phyloP scores from a whole-genome alignment of 2,113 vertebrate species.

The Syrrhaptes paradoxus region DNA sequence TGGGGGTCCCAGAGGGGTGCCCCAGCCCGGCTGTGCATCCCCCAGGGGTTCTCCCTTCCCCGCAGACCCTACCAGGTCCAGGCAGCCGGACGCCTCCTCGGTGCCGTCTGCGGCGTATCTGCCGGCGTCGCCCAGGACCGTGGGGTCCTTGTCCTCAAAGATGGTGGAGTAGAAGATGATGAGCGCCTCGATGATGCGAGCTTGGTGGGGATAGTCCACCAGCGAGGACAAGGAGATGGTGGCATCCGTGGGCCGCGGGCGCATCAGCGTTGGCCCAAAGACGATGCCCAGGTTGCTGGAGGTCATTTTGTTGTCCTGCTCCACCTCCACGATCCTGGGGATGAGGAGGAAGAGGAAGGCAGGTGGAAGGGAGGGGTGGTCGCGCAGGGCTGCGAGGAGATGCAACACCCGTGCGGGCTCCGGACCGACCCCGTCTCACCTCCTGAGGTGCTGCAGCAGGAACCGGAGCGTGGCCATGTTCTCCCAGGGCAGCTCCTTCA shows the following conservation, averaged over 20 bases:
- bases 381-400: neutral
- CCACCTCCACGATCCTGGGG: conserved; percentile 89
- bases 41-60: rapidly evolving
- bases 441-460: conserved; percentile 86
- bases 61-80: neutral
- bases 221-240: conserved; percentile 93
- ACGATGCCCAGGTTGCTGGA: conserved; percentile 93
- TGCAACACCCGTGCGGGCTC: no score
- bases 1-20: neutral
- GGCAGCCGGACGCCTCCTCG: neutral
- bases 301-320: conserved; percentile 97
- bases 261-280: conserved; percentile 93
- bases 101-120: rapidly evolving
- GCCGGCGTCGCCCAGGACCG: neutral
- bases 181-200: conserved; percentile 89
- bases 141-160: conserved; percentile 62
- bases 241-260: conserved; percentile 91
- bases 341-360: neutral
- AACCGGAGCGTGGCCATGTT: conserved; percentile 86
- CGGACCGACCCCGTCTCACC: conserved; percentile 68
- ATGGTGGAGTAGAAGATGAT: conserved; percentile 87
- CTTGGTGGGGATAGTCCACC: conserved; percentile 97
- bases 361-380: rapidly evolving
- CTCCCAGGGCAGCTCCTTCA: conserved; percentile 81
- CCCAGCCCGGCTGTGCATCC: neutral